phyloP scores from a whole-genome alignment of 37 sponge, comb jelly and placozoan genomes.

The Theonella swinhoei region DNA sequence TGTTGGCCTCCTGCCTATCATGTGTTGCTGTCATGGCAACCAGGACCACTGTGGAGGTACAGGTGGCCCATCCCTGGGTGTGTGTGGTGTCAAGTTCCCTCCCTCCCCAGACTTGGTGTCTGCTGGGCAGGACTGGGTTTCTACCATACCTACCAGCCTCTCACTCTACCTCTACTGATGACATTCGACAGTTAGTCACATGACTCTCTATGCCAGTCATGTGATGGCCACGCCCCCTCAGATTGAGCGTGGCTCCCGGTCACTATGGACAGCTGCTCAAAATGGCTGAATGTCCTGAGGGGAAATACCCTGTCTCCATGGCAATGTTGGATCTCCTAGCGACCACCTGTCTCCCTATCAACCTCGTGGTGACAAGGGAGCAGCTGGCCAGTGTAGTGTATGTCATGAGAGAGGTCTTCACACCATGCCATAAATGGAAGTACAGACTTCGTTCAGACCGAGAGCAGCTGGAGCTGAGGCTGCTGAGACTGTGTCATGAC shows the following conservation, averaged over 20 bases:
- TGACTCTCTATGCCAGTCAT: background rate
- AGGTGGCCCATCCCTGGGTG: no score
- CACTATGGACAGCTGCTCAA: constrained; percentile 78
- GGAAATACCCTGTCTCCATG: constrained; percentile 71
- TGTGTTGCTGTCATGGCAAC: constrained; percentile 57
- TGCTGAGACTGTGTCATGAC: background rate
- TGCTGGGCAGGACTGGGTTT: constrained; percentile 61
- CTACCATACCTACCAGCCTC: constrained; percentile 46
- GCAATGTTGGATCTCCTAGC: constrained; percentile 71
- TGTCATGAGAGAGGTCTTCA: constrained; percentile 62
- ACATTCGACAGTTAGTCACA: no score
- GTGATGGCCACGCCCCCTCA: constrained; percentile 8
- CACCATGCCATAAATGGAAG: constrained; percentile 70
- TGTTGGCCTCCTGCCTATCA: constrained; percentile 66
- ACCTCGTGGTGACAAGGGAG: constrained; percentile 6
- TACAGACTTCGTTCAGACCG: constrained; percentile 19
- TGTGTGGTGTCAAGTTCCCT: no score
- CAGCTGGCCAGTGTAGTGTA: constrained; percentile 65
- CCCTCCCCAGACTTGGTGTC: constrained; percentile 50
- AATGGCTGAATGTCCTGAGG: constrained; percentile 67
- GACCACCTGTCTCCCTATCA: background rate
- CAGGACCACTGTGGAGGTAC: background rate
- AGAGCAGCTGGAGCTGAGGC: constrained; percentile 39
- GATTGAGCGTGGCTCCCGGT: constrained; percentile 65
- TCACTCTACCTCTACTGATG: background rate